A percentile compares a stretch with the other conserved stretches of the same genome.
These are phyloP conservation scores for Drosophila guanche DNA, from an alignment of 1,140 invertebrate genomes.

Conservation along the genomic window DNA sequence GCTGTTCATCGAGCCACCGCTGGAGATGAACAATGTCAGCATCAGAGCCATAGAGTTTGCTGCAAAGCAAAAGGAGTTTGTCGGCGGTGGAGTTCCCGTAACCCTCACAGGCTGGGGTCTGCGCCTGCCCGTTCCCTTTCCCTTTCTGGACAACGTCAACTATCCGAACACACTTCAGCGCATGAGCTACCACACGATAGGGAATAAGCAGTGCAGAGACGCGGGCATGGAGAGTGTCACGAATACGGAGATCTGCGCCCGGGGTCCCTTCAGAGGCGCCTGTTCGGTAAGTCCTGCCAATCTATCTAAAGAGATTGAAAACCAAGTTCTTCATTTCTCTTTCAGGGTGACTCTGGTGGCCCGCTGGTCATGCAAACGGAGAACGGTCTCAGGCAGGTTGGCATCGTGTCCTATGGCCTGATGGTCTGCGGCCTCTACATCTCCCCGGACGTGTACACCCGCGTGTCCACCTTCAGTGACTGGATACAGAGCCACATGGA, in stretches of 20 bases:
- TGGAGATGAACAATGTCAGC: conserved; percentile 55
- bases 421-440: conserved; percentile 84
- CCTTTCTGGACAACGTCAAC: conserved; percentile 61
- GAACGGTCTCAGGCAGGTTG: conserved; percentile 84
- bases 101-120: conserved; percentile 80
- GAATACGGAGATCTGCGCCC: conserved; percentile 84
- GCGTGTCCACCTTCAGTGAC: conserved; percentile 83
- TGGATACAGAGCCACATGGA: conserved; percentile 82
- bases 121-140: conserved; percentile 55
- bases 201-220: conserved; percentile 60
- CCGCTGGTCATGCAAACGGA: conserved; percentile 84
- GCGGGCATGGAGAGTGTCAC: conserved; percentile 68
- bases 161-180: conserved; percentile 66
- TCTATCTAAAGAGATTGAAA: background rate
- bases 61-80: conserved; percentile 23
- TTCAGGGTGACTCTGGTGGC: conserved; percentile 90
- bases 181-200: conserved; percentile 70
- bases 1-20: conserved; percentile 50
- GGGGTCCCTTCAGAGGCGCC: conserved; percentile 83
- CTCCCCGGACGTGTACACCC: conserved; percentile 86
- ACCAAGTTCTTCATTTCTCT: background rate
- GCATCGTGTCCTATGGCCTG: conserved; percentile 89
- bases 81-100: conserved; percentile 58
- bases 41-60: conserved; percentile 53
- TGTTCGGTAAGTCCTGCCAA: conserved; percentile 62